These are phyloP conservation scores for Caenorhabditis becei DNA, from an alignment of 2,888 invertebrate species.

Conservation along the genomic window DNA sequence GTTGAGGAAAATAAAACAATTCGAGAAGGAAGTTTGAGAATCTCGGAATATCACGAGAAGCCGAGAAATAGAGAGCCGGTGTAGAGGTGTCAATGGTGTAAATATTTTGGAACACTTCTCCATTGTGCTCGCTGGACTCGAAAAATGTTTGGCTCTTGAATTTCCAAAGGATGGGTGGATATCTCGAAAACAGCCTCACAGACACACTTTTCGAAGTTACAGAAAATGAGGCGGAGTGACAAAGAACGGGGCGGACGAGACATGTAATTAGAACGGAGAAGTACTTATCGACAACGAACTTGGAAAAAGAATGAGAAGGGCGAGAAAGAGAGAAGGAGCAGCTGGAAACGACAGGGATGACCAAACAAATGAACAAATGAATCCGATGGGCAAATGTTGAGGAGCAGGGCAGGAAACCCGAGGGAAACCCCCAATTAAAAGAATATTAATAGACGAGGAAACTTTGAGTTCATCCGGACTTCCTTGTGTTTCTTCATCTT, in stretches of 20 bases:
- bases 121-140: constrained; percentile 20
- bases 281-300: constrained; percentile 8
- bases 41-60: not conserved
- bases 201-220: constrained; percentile 7
- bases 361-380: constrained; percentile 6
- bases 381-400: constrained; percentile 22
- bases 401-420: constrained; percentile 4
- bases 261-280: constrained; percentile 6
- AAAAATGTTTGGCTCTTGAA: constrained; percentile 22
- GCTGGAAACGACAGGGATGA: constrained; percentile 5
- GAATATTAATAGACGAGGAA: not conserved
- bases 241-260: constrained; percentile 3
- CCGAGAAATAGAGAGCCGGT: not conserved
- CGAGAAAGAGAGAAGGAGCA: not conserved
- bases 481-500: not conserved
- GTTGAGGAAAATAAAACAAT: not conserved
- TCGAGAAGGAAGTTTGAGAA: not conserved
- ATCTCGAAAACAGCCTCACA: constrained; percentile 34
- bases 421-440: not conserved
- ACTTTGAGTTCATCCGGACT: constrained; percentile 1
- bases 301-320: not conserved
- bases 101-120: constrained; percentile 37
- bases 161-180: constrained; percentile 6
- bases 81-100: constrained; percentile 17
- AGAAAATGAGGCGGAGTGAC: not conserved